Evolutionary conservation across 2,113 vertebrate species (phyloP).

Genomic region (Rutilus rutilus): DNA sequence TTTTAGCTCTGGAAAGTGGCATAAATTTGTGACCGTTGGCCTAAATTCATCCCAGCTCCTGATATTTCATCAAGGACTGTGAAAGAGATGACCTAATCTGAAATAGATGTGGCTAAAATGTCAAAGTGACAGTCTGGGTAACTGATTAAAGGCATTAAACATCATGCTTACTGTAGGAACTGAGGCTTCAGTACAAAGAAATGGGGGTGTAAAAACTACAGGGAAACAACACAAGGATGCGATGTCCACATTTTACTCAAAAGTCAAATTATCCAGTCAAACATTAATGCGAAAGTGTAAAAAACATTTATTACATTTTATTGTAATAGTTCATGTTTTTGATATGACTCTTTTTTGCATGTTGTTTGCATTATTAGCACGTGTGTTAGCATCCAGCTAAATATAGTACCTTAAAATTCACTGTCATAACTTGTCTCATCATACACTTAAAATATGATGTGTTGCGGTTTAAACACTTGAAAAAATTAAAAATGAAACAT

Average conservation of each 20-base stretch:
- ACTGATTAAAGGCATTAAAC: not conserved
- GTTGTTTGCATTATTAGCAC: not conserved
- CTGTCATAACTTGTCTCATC: not conserved
- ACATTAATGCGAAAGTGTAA: not conserved
- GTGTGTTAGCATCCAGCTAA: not conserved
- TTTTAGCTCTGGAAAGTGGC: not conserved
- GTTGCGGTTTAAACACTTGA: not conserved
- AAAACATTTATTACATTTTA: too few relatives aligned
- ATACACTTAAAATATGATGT: not conserved
- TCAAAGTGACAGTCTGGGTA: conserved; percentile 1
- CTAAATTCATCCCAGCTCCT: not conserved
- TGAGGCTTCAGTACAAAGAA: not conserved
- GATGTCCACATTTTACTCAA: not conserved
- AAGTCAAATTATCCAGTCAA: not conserved
- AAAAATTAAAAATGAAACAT: not conserved
- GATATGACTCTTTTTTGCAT: not conserved
- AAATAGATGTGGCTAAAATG: not conserved
- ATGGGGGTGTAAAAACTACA: not conserved
- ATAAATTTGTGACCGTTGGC: not conserved
- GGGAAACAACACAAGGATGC: not conserved
- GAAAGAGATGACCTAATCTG: not conserved
- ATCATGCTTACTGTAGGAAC: not conserved
- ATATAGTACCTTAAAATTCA: not conserved
- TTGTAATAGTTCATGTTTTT: too few relatives aligned
- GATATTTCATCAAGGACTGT: not conserved